phyloP scores from a whole-genome alignment of 2,888 invertebrate genomes.

The Nematopogon swammerdamellus region DNA sequence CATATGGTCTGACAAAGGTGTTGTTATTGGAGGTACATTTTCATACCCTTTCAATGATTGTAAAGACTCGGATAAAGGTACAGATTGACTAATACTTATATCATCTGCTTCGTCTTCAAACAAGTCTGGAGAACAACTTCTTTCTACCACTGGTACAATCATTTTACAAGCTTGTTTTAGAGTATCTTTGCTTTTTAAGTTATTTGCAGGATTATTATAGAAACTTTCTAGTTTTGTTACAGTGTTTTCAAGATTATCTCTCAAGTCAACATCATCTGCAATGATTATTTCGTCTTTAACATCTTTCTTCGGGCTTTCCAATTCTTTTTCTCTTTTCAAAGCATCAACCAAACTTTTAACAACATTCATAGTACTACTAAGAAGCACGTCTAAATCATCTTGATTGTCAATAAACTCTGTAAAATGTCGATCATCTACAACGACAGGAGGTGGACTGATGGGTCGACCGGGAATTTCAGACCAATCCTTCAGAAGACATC shows the following conservation, averaged over 20 bases:
- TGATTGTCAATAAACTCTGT: slow-evolving; percentile 30
- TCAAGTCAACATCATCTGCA: no score
- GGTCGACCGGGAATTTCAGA: slow-evolving; percentile 61
- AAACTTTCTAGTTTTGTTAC: no score
- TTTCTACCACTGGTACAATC: slow-evolving; percentile 8
- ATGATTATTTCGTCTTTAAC: no score
- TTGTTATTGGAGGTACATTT: no score
- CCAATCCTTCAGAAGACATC: slow-evolving; percentile 60
- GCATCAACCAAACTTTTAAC: slow-evolving; percentile 17
- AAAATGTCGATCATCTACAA: slow-evolving; percentile 20
- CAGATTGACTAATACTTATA: no score
- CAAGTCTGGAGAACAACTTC: slow-evolving; percentile 43
- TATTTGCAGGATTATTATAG: background rate
- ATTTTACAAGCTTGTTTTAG: no score
- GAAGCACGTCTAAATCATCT: slow-evolving; percentile 30
- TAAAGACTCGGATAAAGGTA: no score
- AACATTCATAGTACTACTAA: slow-evolving; percentile 29
- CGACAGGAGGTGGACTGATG: slow-evolving; percentile 36
- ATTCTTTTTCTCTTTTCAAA: background rate
- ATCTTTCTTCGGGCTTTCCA: no score
- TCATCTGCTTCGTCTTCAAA: slow-evolving; percentile 48
- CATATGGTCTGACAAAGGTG: no score
- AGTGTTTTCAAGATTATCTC: no score
- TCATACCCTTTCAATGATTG: no score
- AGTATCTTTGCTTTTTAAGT: no score